Evolutionary conservation across 2,797 vertebrate species (phyloP).

Genomic region (Coluber constrictor): DNA sequence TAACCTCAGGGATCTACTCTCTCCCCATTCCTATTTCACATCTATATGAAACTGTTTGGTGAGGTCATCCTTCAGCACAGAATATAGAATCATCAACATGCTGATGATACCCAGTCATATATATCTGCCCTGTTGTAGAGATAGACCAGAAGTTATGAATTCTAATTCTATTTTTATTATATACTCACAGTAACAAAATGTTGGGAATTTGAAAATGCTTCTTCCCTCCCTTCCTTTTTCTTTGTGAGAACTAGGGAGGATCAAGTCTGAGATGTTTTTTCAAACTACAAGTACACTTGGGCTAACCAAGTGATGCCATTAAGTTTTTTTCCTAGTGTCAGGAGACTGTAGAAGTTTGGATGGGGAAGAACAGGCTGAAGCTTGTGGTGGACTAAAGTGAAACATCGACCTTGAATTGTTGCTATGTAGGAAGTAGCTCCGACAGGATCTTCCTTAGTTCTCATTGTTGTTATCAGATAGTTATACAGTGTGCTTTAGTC

Average conservation of each 20-base stretch:
- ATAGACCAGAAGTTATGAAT: neutral
- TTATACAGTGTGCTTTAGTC: neutral
- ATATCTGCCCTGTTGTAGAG: neutral
- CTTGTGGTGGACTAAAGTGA: neutral
- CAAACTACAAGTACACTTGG: neutral
- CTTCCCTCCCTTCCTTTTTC: neutral
- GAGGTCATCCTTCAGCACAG: neutral
- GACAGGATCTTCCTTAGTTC: neutral
- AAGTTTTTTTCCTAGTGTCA: neutral
- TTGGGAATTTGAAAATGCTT: neutral
- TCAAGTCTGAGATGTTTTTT: neutral
- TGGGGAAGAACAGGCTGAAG: neutral
- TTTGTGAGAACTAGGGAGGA: neutral
- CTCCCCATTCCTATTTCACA: neutral
- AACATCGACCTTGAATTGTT: neutral
- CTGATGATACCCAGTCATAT: neutral
- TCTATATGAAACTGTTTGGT: neutral
- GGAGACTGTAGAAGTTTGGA: neutral
- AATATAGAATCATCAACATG: neutral
- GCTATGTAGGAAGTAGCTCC: neutral
- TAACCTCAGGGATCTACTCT: neutral
- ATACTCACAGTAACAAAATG: neutral
- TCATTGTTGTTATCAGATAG: neutral
- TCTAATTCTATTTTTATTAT: neutral
- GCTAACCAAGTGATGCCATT: neutral